These are phyloP conservation scores for Theonella swinhoei DNA, from an alignment of 37 sponge, comb jelly and placozoan species.

Conservation along the genomic window DNA sequence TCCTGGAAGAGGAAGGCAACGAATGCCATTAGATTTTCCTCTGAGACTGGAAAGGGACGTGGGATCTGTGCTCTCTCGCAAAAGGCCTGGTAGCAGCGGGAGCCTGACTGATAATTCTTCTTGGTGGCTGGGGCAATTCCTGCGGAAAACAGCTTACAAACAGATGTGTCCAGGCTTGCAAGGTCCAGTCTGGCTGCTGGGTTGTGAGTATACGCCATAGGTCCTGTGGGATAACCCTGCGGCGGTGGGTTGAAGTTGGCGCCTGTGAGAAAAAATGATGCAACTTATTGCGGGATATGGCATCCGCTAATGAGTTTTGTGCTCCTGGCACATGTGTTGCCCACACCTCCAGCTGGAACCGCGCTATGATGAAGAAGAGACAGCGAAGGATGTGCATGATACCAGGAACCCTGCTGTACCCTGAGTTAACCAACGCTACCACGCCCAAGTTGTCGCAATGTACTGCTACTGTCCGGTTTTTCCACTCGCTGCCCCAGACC, in stretches of 20 bases:
- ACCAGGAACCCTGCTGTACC: constrained; percentile 13
- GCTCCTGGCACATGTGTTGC: constrained; percentile 29
- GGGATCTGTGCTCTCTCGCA: neutral
- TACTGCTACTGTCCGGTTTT: neutral
- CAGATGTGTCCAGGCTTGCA: constrained; percentile 6
- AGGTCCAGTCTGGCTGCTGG: constrained; percentile 33
- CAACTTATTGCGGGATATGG: constrained; percentile 44
- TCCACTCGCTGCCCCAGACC: constrained; percentile 38
- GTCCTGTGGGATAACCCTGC: too few relatives aligned
- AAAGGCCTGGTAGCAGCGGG: neutral
- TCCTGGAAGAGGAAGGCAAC: neutral
- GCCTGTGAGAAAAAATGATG: constrained; percentile 26
- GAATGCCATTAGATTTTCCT: neutral
- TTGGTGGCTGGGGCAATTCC: constrained; percentile 25
- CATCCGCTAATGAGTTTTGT: constrained; percentile 31
- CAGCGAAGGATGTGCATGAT: too few relatives aligned
- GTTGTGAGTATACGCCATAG: too few relatives aligned
- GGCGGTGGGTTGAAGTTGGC: neutral
- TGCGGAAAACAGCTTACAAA: constrained; percentile 27
- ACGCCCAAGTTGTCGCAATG: constrained; percentile 48
- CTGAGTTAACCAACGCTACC: constrained; percentile 36
- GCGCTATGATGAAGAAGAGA: neutral
- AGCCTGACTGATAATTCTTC: constrained; percentile 2
- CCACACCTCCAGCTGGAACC: neutral
- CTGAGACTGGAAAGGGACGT: neutral